Base-by-base conservation (phyloP, 2,797 vertebrate species). In the Characodon lateralis region DNA sequence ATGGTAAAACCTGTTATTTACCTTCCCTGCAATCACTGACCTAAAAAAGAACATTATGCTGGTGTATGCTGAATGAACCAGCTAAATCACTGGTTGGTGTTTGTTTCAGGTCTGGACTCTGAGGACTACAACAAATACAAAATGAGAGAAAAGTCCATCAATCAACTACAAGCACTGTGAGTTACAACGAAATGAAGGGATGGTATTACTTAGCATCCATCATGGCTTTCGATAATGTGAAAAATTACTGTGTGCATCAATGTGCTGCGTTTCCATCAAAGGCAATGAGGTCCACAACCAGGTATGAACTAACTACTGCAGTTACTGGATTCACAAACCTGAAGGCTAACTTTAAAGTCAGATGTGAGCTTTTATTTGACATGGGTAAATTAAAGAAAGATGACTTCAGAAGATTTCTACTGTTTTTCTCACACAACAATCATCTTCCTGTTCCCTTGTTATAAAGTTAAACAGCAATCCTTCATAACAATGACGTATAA, bases 41-140 rank as follows among this genome's bases (percentile, higher is more conserved):
- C 22, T 22, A 39, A 51, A 71, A 71, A 51, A 71, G 46, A 71
- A 71, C n/a, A 50, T 46, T 28, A 50, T 71, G 26, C n/a, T 70
- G 41, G 68, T 6, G 26, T 63, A 18, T 14, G 59, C 51, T 51
- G 48, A 71, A 31, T 26, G 8, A 31, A 71, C 46, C 31, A 4
- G 61, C 61, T 65, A 39, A 65, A 65, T 39, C 18, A 6, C 61
- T 65, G 61, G 61, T 39, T 65, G 24, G 61, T 39, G 61, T 65
- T 61, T 65, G 61, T 65, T 39, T 43, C 61, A 65, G 61, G 31
- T 22, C 31, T 65, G 18, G 28, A 63, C 59, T 35, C 28, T 31
- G 28, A 31, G 28, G 28, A 31, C 28, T 31, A 63, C 59, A 61
- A 61, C 59, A 35, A 65, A 28, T 20, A 22, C 18, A 35, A 53